Base-by-base conservation (phyloP, 2,888 invertebrate genomes). In the Microplitis manilae region DNA sequence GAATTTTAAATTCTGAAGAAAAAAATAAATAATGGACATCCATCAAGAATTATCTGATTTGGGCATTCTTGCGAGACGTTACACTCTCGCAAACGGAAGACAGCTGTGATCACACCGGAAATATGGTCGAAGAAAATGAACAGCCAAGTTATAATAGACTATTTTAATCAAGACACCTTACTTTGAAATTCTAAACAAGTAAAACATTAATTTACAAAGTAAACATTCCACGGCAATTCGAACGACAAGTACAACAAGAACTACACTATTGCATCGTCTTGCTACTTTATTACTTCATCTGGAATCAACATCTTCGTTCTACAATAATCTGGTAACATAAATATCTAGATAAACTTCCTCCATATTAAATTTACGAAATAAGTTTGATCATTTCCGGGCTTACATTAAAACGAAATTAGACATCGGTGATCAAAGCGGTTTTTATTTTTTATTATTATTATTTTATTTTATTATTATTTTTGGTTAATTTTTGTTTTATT, bases 381-480 rank as follows among this genome's bases (percentile, higher is more conserved):
- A 50, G 13, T 50, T 50, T 5, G 5, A 50, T 8, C 50, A 13
- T 50, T 50, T 50, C 50, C 13, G 50, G 50, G 13, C 5, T 13
- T 50, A 13, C 8, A 50, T 50, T 50, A 50, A 50, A 50, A 50
- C 50, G 50, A 50, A 50, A 50, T 50, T 50, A 50, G 30, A 30
- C 2, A 13, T 13, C 13, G 5, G 62, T 62, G 62, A 62, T 62
- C 62, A 17, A 62, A 62, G 62, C 62, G 15, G 62, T 64, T 41
- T 41, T 40, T 17, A 17, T 17, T 41, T 20, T 64, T 64, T 64
- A 62, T 59, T 50, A 15, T 13, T 13, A 71, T 79, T 78, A 76
- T 76, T 72, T 76, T 73, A 61, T 75, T 72, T 78, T 77, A 69
- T 73, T 79, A 76, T 78, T 73, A 72, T n/a, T 78, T 76, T 8